Percentiles rank a stretch among this genome's conserved stretches.
These are phyloP conservation scores for Zenarchopterus dispar DNA, from an alignment of 2,797 vertebrate genomes.

Conservation along the genomic window DNA sequence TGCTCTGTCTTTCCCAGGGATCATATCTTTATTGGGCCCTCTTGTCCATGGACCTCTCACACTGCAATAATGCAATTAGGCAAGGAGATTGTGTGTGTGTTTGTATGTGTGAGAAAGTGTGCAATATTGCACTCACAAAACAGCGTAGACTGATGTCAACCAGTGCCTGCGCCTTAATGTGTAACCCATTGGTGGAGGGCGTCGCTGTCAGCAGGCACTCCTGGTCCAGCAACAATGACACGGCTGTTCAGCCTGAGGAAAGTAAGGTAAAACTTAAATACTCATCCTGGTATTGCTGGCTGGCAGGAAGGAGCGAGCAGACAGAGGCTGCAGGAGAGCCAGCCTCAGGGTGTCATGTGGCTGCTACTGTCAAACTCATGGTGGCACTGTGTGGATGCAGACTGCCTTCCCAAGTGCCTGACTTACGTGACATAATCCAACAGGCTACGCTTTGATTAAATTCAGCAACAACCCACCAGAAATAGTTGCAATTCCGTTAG, in stretches of 20 bases:
- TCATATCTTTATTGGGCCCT: conserved; percentile 93
- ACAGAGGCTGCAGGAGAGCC: conserved; percentile 47
- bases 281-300: conserved; percentile 42
- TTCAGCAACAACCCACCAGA: conserved; percentile 48
- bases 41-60: conserved; percentile 85
- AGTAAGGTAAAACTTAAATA: conserved; percentile 37
- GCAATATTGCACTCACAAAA: conserved; percentile 80
- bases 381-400: conserved; percentile 62
- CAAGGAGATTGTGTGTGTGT: conserved; percentile 86
- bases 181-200: conserved; percentile 67
- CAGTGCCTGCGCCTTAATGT: conserved; percentile 79
- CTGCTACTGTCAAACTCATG: conserved; percentile 61
- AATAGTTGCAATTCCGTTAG: conserved; percentile 28
- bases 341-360: conserved; percentile 57
- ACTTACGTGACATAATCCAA: conserved; percentile 40
- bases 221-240: conserved; percentile 44
- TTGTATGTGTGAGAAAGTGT: conserved; percentile 85
- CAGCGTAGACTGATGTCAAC: conserved; percentile 81
- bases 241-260: conserved; percentile 11
- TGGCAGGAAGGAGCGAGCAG: conserved; percentile 46
- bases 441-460: conserved; percentile 48
- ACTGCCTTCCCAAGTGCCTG: conserved; percentile 39
- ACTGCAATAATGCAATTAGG: conserved; percentile 88
- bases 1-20: conserved; percentile 74
- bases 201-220: conserved; percentile 41